Conservation (phyloP, 2,113 vertebrate species). For the Chlorodrepanis virens region DNA sequence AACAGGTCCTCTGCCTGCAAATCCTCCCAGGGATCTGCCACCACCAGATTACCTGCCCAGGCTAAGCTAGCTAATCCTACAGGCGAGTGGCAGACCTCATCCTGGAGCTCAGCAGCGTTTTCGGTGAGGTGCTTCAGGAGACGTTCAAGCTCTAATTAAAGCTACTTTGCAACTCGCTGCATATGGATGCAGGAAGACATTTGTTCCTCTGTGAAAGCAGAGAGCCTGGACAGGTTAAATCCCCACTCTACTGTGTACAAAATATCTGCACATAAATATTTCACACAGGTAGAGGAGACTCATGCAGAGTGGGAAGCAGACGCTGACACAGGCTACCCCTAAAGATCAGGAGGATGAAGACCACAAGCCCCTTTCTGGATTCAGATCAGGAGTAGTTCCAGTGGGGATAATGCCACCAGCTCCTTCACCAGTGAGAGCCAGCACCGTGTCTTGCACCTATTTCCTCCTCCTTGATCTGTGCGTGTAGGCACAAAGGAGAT, state of each 20-base stretch:
- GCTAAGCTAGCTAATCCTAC: constrained; percentile 33
- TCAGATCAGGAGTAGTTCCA: not conserved
- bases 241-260: not conserved
- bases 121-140: not conserved
- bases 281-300: fast-evolving
- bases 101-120: not conserved
- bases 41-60: constrained; percentile 22
- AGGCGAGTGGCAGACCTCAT: not conserved
- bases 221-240: not conserved
- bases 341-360: not conserved
- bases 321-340: not conserved
- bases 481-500: not conserved
- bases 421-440: not conserved
- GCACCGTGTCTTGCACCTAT: fast-evolving
- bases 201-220: not conserved
- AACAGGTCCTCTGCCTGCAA: constrained; percentile 9
- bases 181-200: not conserved
- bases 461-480: not conserved
- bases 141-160: not conserved
- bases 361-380: not conserved
- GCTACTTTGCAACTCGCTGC: not conserved
- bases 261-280: not conserved
- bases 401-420: not conserved
- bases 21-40: constrained; percentile 32
- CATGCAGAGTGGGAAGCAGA: not conserved